A percentile compares a stretch with the other conserved stretches of the same genome.
Evolutionary conservation across 2,888 invertebrate genomes (phyloP).

Genomic region (Phyto melanocephala): DNA sequence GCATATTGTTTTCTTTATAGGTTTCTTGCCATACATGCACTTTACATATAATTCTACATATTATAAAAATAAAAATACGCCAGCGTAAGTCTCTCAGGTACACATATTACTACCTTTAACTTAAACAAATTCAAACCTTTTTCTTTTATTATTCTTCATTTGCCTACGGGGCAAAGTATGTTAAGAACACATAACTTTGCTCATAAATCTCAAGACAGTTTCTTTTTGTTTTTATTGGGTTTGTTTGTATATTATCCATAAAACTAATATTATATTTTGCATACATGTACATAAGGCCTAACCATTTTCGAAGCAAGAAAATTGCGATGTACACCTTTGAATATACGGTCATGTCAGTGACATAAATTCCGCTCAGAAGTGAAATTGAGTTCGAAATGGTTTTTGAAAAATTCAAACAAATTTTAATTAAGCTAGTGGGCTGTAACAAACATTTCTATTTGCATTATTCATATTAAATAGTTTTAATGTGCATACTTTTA

Average conservation of each 20-base stretch:
- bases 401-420: no score
- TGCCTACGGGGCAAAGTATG: slow-evolving; percentile 10
- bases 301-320: no score
- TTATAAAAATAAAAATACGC: background rate
- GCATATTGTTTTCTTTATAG: slow-evolving; percentile 45
- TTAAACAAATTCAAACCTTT: slow-evolving; percentile 34
- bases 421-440: no score
- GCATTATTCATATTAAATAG: no score
- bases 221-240: background rate
- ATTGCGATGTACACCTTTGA: no score
- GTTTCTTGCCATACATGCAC: slow-evolving; percentile 4
- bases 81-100: slow-evolving; percentile 23
- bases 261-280: slow-evolving; percentile 46
- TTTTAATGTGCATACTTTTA: no score
- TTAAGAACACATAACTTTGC: slow-evolving; percentile 27
- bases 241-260: slow-evolving; percentile 47
- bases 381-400: no score
- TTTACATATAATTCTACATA: background rate
- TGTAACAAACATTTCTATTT: no score
- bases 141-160: background rate
- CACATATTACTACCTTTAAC: slow-evolving; percentile 46
- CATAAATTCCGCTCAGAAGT: no score
- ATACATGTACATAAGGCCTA: background rate
- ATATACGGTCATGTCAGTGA: no score
- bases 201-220: slow-evolving; percentile 52